Conservation (phyloP, 2,888 invertebrate genomes). For the Trilocha varians region DNA sequence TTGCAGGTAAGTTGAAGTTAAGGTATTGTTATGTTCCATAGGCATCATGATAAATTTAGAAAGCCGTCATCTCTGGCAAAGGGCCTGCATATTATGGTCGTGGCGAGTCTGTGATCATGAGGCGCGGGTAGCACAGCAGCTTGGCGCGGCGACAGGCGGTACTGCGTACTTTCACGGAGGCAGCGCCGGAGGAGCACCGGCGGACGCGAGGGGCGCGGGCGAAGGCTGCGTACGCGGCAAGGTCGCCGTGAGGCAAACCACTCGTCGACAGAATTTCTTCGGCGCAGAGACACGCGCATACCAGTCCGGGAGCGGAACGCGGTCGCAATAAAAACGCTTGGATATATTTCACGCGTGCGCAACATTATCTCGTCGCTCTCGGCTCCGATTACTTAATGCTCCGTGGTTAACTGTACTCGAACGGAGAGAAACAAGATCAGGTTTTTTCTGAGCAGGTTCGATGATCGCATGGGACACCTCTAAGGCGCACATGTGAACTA, state of each 20-base stretch:
- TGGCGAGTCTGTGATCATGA: slow-evolving; percentile 10
- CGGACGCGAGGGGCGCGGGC: slow-evolving; percentile 17
- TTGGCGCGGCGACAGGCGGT: slow-evolving; percentile 21
- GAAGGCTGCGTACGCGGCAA: slow-evolving; percentile 46
- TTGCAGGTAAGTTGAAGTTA: no score
- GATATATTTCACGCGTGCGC: slow-evolving; percentile 72
- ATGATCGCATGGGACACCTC: slow-evolving; percentile 48
- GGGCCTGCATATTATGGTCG: slow-evolving; percentile 38
- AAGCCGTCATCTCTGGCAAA: slow-evolving; percentile 47
- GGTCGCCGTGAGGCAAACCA: slow-evolving; percentile 71
- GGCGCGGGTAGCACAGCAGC: slow-evolving; percentile 16
- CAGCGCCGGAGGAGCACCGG: slow-evolving; percentile 34
- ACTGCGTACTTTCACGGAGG: slow-evolving; percentile 58
- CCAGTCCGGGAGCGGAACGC: slow-evolving; percentile 58
- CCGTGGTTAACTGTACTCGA: slow-evolving; percentile 61
- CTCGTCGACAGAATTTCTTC: slow-evolving; percentile 66
- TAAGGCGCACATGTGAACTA: slow-evolving; percentile 29
- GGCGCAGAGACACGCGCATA: slow-evolving; percentile 57
- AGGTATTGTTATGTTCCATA: no score
- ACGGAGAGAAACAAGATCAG: slow-evolving; percentile 60
- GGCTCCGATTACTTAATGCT: slow-evolving; percentile 70
- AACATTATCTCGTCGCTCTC: slow-evolving; percentile 68
- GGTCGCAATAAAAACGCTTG: slow-evolving; percentile 66
- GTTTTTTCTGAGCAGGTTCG: slow-evolving; percentile 63
- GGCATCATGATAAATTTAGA: slow-evolving; percentile 35